A percentile compares a stretch with the other conserved stretches of the same genome.
Conservation (phyloP, 2,113 vertebrate species). For the Osmerus mordax region DNA sequence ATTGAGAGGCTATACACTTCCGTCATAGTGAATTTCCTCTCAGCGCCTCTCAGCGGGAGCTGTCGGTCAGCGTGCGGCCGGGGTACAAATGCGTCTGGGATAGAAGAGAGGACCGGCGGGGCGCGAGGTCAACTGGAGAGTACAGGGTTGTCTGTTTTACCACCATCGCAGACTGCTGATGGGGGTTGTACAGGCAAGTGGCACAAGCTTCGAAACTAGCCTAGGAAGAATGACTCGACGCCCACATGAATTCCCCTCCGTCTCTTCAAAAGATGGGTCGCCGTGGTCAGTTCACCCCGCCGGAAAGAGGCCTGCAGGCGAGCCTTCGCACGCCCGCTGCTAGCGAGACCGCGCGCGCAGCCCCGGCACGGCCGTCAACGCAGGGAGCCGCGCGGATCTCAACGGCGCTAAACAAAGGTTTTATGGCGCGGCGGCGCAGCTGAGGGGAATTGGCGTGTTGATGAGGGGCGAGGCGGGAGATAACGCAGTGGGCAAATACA, state of each 20-base stretch:
- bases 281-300: too few relatives aligned
- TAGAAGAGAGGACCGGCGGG: too few relatives aligned
- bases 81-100: not conserved
- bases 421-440: slow-evolving; percentile 22
- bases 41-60: slow-evolving; percentile 15
- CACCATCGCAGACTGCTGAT: too few relatives aligned
- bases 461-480: slow-evolving; percentile 14
- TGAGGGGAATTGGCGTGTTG: slow-evolving; percentile 31
- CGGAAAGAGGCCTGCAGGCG: too few relatives aligned
- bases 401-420: slow-evolving; percentile 19
- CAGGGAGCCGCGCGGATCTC: slow-evolving; percentile 4
- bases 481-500: slow-evolving; percentile 30
- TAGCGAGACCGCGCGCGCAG: not conserved
- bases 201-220: too few relatives aligned
- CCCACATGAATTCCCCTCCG: too few relatives aligned
- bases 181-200: too few relatives aligned
- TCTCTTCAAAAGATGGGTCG: too few relatives aligned
- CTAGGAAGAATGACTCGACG: too few relatives aligned
- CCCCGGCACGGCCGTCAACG: not conserved
- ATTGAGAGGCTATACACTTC: slow-evolving; percentile 52
- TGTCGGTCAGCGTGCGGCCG: not conserved
- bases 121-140: too few relatives aligned
- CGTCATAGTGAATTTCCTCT: slow-evolving; percentile 54
- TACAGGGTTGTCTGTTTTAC: too few relatives aligned
- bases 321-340: too few relatives aligned